phyloP scores from a whole-genome alignment of 2,888 invertebrate species.

The Limenitis camilla region DNA sequence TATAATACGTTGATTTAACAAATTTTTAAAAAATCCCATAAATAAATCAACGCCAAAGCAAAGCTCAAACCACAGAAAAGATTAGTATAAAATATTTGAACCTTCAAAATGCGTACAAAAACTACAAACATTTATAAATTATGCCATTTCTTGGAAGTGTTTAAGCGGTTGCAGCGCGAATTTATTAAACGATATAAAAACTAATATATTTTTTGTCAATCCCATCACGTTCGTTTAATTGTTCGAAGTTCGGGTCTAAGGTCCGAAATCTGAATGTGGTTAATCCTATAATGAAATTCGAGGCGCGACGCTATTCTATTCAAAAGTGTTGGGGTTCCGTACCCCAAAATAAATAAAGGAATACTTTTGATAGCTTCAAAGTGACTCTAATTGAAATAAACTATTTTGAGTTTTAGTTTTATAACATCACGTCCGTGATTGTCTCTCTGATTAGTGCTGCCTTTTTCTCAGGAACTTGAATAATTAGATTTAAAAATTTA shows the following conservation, averaged over 20 bases:
- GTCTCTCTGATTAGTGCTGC: no score
- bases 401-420: no score
- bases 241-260: slow-evolving; percentile 44
- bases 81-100: slow-evolving; percentile 8
- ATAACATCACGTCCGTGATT: no score
- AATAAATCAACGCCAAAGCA: slow-evolving; percentile 2
- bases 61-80: background rate
- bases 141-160: slow-evolving; percentile 28
- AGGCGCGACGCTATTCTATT: slow-evolving; percentile 36
- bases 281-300: slow-evolving; percentile 63
- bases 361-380: no score
- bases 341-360: no score
- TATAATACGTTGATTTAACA: slow-evolving; percentile 2
- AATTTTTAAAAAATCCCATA: background rate
- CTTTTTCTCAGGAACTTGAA: no score
- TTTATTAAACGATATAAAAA: slow-evolving; percentile 28
- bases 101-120: slow-evolving; percentile 15
- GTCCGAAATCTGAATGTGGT: slow-evolving; percentile 33
- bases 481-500: no score
- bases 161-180: slow-evolving; percentile 31
- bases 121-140: slow-evolving; percentile 15
- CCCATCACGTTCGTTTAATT: slow-evolving; percentile 60
- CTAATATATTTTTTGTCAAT: slow-evolving; percentile 52
- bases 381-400: no score
- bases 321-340: no score